phyloP scores from a whole-genome alignment of 2,113 vertebrate species.

The Eonycteris spelaea region DNA sequence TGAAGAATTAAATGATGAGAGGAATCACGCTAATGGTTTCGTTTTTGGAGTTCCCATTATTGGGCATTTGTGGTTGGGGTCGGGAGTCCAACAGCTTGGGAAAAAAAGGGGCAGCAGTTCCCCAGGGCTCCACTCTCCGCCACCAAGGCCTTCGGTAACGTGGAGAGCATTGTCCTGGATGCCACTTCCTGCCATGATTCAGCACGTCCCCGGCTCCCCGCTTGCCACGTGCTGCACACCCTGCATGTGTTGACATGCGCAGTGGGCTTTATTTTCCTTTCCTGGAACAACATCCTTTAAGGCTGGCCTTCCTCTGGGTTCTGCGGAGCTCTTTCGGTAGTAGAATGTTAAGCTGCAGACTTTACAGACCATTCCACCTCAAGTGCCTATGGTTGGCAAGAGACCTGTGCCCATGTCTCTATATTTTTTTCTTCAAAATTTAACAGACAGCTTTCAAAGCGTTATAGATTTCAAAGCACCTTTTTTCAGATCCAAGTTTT shows the following conservation, averaged over 20 bases:
- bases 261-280: neutral
- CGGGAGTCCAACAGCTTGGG: neutral
- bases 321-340: neutral
- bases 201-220: fast-evolving
- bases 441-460: neutral
- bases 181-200: neutral
- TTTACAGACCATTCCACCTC: neutral
- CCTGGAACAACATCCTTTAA: neutral
- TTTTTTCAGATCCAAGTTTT: neutral
- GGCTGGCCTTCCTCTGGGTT: neutral
- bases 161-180: neutral
- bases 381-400: neutral
- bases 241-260: fast-evolving
- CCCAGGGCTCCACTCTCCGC: neutral
- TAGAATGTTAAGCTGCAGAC: neutral
- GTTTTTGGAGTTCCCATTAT: neutral
- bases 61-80: neutral
- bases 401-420: too few species aligned
- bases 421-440: neutral
- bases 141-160: neutral
- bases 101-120: neutral
- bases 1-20: neutral
- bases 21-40: neutral
- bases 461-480: neutral
- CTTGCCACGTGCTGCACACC: fast-evolving